Conservation (phyloP, 2,888 invertebrate species). For the Monoplex corrugatus region DNA sequence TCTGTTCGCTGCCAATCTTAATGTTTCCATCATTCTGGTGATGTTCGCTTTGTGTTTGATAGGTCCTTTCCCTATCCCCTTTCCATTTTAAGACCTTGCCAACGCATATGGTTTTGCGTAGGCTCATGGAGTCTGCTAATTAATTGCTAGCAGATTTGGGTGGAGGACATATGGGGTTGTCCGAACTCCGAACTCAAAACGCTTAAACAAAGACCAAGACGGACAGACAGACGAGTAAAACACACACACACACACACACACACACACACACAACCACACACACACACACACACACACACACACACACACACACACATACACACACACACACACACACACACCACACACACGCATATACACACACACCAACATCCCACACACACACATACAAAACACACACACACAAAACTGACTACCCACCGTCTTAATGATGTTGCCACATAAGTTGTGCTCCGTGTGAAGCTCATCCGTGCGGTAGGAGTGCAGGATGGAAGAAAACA, state of each 20-base stretch:
- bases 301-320: not conserved
- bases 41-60: too few species aligned
- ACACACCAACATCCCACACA: not conserved
- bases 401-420: slow-evolving; percentile 60
- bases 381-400: not conserved
- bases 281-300: slow-evolving; percentile 9
- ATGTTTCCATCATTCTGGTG: too few species aligned
- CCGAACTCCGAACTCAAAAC: too few species aligned
- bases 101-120: too few species aligned
- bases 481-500: slow-evolving; percentile 76
- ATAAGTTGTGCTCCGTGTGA: slow-evolving; percentile 78
- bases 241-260: slow-evolving; percentile 36
- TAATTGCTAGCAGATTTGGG: too few species aligned
- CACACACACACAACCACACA: slow-evolving; percentile 13
- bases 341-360: not conserved
- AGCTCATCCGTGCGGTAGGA: slow-evolving; percentile 79
- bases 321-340: not conserved
- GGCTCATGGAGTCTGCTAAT: too few species aligned
- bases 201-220: too few species aligned
- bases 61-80: too few species aligned
- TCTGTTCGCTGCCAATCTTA: too few species aligned
- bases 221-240: not conserved
- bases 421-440: slow-evolving; percentile 79
- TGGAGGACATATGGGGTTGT: too few species aligned
- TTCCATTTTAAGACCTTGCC: too few species aligned